Evolutionary conservation across 2,113 vertebrate genomes (phyloP).

Genomic region (Panthera leo): DNA sequence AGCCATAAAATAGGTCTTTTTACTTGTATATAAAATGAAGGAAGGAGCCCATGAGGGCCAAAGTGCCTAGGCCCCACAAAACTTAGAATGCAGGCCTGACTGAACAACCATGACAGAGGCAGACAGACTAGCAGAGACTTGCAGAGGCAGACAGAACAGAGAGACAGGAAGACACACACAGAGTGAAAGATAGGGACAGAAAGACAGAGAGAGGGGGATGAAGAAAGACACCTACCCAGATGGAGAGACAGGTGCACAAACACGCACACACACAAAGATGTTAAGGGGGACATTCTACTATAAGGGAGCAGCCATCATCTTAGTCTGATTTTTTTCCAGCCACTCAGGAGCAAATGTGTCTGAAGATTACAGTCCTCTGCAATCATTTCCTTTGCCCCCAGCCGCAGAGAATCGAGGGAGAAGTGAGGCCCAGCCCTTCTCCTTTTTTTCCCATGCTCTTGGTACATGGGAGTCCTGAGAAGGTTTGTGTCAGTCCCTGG

Average conservation of each 20-base stretch:
- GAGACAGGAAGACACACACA: background rate
- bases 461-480: background rate
- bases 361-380: background rate
- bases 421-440: background rate
- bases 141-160: background rate
- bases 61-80: background rate
- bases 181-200: background rate
- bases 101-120: background rate
- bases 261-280: background rate
- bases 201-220: background rate
- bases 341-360: background rate
- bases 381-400: background rate
- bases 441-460: background rate
- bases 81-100: background rate
- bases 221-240: background rate
- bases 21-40: background rate
- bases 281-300: background rate
- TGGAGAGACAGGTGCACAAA: fast-evolving
- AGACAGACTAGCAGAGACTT: background rate
- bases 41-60: background rate
- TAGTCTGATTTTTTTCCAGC: background rate
- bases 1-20: background rate
- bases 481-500: background rate
- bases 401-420: background rate
- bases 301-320: background rate